phyloP scores from a whole-genome alignment of 1,140 invertebrate species.

The Calephelis nemesis region DNA sequence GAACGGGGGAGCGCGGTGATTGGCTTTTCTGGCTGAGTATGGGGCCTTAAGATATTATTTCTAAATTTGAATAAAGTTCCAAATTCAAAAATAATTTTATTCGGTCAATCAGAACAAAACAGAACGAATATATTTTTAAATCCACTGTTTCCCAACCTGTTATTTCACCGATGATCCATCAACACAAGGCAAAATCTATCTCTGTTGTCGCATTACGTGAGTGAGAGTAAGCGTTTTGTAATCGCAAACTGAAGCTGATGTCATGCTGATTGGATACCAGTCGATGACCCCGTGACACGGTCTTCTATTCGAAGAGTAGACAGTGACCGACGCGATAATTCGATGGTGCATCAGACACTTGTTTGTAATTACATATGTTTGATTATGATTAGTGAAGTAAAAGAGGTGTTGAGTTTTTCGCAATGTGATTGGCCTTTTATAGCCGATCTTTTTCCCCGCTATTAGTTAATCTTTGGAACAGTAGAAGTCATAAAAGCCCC shows the following conservation, averaged over 20 bases:
- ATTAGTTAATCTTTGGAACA: no score
- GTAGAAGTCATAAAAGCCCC: no score
- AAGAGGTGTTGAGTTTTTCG: neutral
- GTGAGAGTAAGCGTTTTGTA: conserved; percentile 70
- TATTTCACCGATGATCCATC: conserved; percentile 7
- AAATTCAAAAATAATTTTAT: no score
- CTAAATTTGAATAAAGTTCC: no score
- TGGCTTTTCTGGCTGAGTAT: no score
- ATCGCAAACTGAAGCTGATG: conserved; percentile 69
- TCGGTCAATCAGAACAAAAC: no score
- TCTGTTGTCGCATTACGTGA: conserved; percentile 60
- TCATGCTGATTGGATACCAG: conserved; percentile 70
- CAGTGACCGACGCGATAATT: conserved; percentile 57
- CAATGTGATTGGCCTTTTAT: no score
- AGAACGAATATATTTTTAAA: no score
- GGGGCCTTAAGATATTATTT: no score
- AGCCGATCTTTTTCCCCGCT: no score
- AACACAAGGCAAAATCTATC: conserved; percentile 22
- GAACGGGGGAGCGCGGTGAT: no score
- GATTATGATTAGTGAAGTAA: neutral
- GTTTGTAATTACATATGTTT: neutral
- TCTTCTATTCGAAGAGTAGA: conserved; percentile 46
- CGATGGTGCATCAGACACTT: conserved; percentile 27
- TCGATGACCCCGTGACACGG: conserved; percentile 73
- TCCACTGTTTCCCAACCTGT: neutral